phyloP scores from a whole-genome alignment of 1,140 invertebrate species.

The Eupeodes corollae region DNA sequence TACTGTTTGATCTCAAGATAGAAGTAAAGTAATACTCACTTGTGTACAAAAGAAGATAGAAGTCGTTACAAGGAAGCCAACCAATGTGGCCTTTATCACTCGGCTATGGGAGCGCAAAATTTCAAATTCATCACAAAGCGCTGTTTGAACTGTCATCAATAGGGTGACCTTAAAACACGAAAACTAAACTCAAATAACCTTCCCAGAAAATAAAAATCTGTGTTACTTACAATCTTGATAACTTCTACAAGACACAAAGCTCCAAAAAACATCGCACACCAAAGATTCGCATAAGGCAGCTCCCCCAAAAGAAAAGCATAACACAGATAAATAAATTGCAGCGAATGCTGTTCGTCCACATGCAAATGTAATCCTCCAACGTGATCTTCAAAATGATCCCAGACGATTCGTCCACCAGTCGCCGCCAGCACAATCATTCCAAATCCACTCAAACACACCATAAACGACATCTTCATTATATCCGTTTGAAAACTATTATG shows the following conservation, averaged over 20 bases:
- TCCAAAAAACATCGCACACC: slow-evolving; percentile 27
- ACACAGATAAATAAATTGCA: slow-evolving; percentile 30
- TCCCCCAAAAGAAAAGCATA: slow-evolving; percentile 23
- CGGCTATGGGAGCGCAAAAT: slow-evolving; percentile 17
- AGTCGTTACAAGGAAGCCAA: slow-evolving; percentile 9
- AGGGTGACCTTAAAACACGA: slow-evolving; percentile 20
- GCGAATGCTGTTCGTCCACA: slow-evolving; percentile 20
- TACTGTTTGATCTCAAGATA: not conserved
- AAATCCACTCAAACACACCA: slow-evolving; percentile 23
- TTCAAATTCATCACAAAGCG: slow-evolving; percentile 31
- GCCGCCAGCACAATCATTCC: slow-evolving; percentile 18
- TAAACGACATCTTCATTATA: slow-evolving; percentile 19
- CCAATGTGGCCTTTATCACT: slow-evolving; percentile 12
- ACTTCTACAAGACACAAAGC: slow-evolving; percentile 28
- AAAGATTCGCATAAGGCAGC: slow-evolving; percentile 25
- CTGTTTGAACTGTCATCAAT: slow-evolving; percentile 23
- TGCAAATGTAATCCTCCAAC: slow-evolving; percentile 23
- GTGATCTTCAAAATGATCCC: slow-evolving; percentile 34
- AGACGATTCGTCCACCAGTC: slow-evolving; percentile 24
- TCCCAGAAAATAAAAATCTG: too few relatives aligned
- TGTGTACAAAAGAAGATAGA: slow-evolving; percentile 31
- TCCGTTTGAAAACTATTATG: slow-evolving; percentile 29
- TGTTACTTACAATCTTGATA: slow-evolving; percentile 18
- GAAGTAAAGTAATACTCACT: slow-evolving; percentile 6
- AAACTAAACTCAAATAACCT: too few relatives aligned